Conservation (phyloP, 2,888 invertebrate genomes). For the Lepidonotus clava region DNA sequence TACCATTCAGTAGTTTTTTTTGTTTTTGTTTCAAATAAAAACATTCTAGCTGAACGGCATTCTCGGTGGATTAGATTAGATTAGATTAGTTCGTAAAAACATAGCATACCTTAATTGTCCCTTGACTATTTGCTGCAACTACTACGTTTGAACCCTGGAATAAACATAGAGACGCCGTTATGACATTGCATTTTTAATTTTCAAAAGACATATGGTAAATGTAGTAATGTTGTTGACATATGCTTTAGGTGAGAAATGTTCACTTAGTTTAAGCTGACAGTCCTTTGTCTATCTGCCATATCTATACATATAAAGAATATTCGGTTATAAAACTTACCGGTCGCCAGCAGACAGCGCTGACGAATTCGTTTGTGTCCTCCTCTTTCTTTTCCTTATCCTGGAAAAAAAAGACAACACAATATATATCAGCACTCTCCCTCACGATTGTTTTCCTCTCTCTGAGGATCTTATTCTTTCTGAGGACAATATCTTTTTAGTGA, state of each 20-base stretch:
- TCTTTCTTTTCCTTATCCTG: constrained; percentile 87
- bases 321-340: constrained; percentile 79
- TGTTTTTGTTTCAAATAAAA: too few species aligned
- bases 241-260: background rate
- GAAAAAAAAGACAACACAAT: too few species aligned
- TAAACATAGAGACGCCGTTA: constrained; percentile 51
- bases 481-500: too few species aligned
- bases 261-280: too few species aligned
- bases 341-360: constrained; percentile 97
- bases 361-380: constrained; percentile 94
- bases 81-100: background rate
- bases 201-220: background rate
- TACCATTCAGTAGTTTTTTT: background rate
- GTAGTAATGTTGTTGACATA: background rate
- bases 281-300: too few species aligned
- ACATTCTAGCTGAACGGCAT: background rate
- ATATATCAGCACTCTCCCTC: too few species aligned
- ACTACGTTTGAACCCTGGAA: constrained; percentile 88
- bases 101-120: constrained; percentile 89
- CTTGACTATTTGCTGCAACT: constrained; percentile 96
- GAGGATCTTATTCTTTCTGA: too few species aligned
- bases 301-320: background rate
- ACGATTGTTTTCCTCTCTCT: too few species aligned
- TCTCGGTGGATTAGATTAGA: background rate
- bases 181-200: too few species aligned